A percentile compares a stretch with the other conserved stretches of the same genome.
These are phyloP conservation scores for Drosophila nigrodunni DNA, from an alignment of 1,140 invertebrate species.

Conservation along the genomic window DNA sequence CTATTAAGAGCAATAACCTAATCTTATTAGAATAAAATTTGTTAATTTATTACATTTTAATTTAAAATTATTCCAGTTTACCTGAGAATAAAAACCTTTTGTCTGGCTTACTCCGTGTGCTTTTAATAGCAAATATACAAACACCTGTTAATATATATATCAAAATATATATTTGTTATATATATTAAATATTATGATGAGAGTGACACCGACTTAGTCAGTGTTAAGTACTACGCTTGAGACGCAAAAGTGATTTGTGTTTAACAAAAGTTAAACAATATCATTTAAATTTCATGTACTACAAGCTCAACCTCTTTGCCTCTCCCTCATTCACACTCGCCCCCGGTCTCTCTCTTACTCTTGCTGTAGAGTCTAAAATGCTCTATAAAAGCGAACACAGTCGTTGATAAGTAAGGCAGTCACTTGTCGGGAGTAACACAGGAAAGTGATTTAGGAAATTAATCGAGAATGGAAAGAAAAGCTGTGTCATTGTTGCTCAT, in stretches of 20 bases:
- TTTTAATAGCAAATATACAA: conserved; percentile 10
- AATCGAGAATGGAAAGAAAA: conserved; percentile 13
- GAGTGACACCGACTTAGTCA: conserved; percentile 8
- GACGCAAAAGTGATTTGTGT: conserved; percentile 33
- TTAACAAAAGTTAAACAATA: conserved; percentile 25
- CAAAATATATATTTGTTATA: conserved; percentile 4
- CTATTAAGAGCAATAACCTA: not conserved
- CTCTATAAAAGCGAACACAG: conserved; percentile 57
- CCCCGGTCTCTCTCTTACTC: too few relatives aligned
- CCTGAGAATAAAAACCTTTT: not conserved
- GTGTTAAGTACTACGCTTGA: conserved; percentile 18
- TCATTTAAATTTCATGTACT: conserved; percentile 51
- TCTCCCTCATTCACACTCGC: not conserved
- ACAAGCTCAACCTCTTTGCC: conserved; percentile 8
- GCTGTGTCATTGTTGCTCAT: conserved; percentile 12
- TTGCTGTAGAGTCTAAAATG: not conserved
- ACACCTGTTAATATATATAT: not conserved
- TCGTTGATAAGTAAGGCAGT: conserved; percentile 43
- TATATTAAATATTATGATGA: not conserved
- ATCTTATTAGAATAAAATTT: conserved; percentile 1
- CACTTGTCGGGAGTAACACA: conserved; percentile 1
- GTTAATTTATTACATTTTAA: not conserved
- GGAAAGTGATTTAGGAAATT: not conserved
- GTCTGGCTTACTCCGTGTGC: conserved; percentile 1
- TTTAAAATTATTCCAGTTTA: conserved; percentile 13